Evolutionary conservation across 2,113 vertebrate genomes (phyloP).

Genomic region (Istiophorus platypterus): DNA sequence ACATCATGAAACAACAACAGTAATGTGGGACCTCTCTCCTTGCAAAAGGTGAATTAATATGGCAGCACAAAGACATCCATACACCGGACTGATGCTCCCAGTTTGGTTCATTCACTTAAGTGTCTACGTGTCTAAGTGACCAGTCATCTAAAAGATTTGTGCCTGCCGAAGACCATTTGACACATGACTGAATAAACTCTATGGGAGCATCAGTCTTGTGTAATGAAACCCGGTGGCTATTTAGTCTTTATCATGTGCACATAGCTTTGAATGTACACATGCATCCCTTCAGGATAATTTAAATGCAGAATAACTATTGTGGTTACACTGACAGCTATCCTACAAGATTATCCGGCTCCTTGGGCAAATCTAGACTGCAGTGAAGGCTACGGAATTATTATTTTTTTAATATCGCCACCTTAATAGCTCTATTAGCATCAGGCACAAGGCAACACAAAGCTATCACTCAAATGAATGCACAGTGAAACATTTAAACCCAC

Average conservation of each 20-base stretch:
- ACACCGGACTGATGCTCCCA: neutral
- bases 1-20: neutral
- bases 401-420: conserved; percentile 13
- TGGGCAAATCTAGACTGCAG: neutral
- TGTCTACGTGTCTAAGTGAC: neutral
- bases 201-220: neutral
- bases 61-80: neutral
- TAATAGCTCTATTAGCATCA: conserved; percentile 13
- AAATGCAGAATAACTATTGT: neutral
- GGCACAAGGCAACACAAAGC: neutral
- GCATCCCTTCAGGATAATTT: neutral
- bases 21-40: neutral
- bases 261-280: conserved; percentile 5
- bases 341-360: neutral
- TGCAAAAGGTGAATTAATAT: neutral
- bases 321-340: neutral
- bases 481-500: neutral
- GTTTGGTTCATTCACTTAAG: neutral
- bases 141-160: neutral
- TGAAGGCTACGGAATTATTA: neutral
- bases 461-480: neutral
- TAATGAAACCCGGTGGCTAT: neutral
- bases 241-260: conserved; percentile 5
- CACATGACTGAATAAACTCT: neutral
- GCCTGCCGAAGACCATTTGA: conserved; percentile 8